Conservation (phyloP, 2,113 vertebrate genomes). For the Columbina picui region DNA sequence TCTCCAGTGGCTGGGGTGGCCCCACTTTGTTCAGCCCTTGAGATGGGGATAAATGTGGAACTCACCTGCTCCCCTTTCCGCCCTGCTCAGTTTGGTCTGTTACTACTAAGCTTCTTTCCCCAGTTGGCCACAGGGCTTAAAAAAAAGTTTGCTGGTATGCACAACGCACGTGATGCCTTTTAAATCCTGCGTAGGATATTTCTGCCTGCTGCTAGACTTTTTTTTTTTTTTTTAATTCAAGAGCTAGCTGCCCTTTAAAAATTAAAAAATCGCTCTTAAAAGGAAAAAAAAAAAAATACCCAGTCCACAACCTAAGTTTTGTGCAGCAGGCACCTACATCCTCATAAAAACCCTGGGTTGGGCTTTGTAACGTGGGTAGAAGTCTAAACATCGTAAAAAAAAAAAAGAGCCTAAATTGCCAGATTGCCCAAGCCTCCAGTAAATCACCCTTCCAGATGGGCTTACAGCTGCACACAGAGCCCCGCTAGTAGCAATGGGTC, state of each 20-base stretch:
- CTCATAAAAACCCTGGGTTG: conserved; percentile 28
- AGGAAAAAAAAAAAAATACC: neutral
- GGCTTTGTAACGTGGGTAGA: conserved; percentile 13
- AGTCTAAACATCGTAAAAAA: conserved; percentile 48
- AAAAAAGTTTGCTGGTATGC: neutral
- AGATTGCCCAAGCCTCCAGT: conserved; percentile 27
- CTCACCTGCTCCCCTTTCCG: neutral
- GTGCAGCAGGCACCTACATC: conserved; percentile 34
- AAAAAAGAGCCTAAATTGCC: conserved; percentile 43
- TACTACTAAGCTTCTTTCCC: neutral
- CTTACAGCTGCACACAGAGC: neutral
- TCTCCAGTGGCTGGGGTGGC: neutral
- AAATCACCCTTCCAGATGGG: conserved; percentile 69
- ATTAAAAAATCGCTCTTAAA: conserved; percentile 10
- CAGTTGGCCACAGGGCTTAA: conserved; percentile 1
- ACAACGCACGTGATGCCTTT: conserved; percentile 1
- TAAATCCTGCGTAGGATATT: neutral
- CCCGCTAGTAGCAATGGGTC: neutral
- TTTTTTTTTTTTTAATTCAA: neutral
- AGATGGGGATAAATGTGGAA: neutral
- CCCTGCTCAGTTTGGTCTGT: neutral
- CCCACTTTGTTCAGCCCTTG: neutral
- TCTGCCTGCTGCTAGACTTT: neutral
- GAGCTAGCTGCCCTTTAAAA: conserved; percentile 4
- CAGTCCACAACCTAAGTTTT: neutral